Evolutionary conservation across 2,797 vertebrate species (phyloP).

Genomic region (Mormyrops boulengeri): DNA sequence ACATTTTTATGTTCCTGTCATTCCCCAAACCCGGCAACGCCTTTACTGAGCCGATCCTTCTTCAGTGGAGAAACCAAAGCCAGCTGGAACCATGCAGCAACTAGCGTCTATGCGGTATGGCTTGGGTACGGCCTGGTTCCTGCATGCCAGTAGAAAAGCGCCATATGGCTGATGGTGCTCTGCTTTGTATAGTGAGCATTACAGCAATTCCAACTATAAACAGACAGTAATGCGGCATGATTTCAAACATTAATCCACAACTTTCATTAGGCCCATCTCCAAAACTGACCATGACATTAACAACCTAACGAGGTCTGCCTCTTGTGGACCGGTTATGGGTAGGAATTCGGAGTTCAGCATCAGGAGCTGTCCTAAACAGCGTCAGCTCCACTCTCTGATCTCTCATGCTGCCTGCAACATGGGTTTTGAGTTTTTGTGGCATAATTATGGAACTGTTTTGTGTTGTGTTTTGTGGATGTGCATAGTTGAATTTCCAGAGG

Average conservation of each 20-base stretch:
- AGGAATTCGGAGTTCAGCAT: background rate
- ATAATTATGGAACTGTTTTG: background rate
- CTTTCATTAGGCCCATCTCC: background rate
- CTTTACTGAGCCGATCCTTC: background rate
- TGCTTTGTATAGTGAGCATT: background rate
- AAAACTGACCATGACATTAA: background rate
- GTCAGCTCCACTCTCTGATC: background rate
- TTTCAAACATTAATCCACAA: background rate
- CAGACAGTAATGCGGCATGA: background rate
- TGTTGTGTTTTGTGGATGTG: background rate
- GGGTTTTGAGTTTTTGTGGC: background rate
- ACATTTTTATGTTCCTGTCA: background rate
- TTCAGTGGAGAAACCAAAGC: background rate
- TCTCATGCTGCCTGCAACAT: background rate
- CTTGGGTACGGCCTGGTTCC: background rate
- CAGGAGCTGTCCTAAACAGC: background rate
- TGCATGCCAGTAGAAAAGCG: background rate
- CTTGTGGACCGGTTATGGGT: background rate
- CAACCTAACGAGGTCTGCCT: too few species aligned
- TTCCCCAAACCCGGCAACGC: background rate
- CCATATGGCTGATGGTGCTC: background rate
- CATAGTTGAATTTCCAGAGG: background rate
- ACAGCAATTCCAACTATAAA: background rate
- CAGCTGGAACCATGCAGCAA: background rate
- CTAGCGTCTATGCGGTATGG: background rate